phyloP scores from a whole-genome alignment of 2,888 invertebrate species.

The Baronia brevicornis region DNA sequence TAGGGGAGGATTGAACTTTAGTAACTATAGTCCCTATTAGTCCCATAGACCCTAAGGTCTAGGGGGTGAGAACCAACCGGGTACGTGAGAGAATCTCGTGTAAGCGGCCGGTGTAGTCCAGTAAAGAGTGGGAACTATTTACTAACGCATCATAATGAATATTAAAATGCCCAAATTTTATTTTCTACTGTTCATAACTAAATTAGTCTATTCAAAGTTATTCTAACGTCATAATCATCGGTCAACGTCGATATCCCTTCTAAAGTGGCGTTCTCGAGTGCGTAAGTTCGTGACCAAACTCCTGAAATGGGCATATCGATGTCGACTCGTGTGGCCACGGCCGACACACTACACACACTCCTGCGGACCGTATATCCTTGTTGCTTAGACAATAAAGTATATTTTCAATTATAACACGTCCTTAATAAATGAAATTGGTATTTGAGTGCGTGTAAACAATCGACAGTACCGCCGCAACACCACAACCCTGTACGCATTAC shows the following conservation, averaged over 20 bases:
- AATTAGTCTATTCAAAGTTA: constrained; percentile 71
- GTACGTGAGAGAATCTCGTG: too few relatives aligned
- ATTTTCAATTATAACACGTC: constrained; percentile 36
- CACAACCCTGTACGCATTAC: constrained; percentile 53
- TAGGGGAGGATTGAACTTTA: too few relatives aligned
- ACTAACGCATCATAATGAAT: too few relatives aligned
- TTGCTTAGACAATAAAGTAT: constrained; percentile 34
- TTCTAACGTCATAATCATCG: constrained; percentile 70
- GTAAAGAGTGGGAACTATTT: constrained; percentile 31
- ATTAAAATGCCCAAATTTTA: too few relatives aligned
- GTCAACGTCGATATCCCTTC: constrained; percentile 61
- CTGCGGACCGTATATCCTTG: constrained; percentile 27
- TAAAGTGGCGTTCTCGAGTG: constrained; percentile 50
- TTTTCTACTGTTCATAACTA: constrained; percentile 63
- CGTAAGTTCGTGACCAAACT: constrained; percentile 65
- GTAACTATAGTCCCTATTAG: too few relatives aligned
- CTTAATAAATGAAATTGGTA: constrained; percentile 36
- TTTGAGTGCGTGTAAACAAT: constrained; percentile 58
- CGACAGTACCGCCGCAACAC: constrained; percentile 49
- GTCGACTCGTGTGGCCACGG: constrained; percentile 47
- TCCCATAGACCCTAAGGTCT: too few relatives aligned
- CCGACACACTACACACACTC: constrained; percentile 21
- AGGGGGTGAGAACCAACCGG: too few relatives aligned
- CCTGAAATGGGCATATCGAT: constrained; percentile 59
- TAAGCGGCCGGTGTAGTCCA: too few relatives aligned